Percentiles rank a stretch among this genome's conserved stretches.
phyloP scores from a whole-genome alignment of 35 echinoderm and acorn worm species.

The Heliocidaris tuberculata region DNA sequence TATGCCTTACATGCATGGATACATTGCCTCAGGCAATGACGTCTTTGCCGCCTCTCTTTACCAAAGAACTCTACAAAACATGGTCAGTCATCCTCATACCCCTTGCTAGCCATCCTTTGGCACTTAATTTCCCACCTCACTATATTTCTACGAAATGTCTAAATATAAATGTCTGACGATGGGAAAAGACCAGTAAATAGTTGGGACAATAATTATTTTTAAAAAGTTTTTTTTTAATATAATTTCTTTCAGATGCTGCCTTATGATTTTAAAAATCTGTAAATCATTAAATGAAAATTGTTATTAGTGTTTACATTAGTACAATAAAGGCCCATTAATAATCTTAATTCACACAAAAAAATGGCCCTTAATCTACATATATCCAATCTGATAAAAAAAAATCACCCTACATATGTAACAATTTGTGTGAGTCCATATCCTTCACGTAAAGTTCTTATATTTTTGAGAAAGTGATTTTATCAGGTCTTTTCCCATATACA shows the following conservation, averaged over 20 bases:
- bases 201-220: background rate
- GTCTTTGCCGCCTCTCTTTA: constrained; percentile 19
- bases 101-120: background rate
- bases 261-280: background rate
- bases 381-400: background rate
- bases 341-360: background rate
- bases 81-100: background rate
- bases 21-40: constrained; percentile 35
- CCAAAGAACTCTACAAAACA: background rate
- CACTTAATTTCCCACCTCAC: background rate
- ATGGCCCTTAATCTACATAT: background rate
- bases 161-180: background rate
- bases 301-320: background rate
- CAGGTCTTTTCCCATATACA: too few species aligned
- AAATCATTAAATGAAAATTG: background rate
- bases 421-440: too few species aligned
- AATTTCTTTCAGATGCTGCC: background rate
- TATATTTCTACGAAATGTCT: constrained; percentile 7
- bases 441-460: too few species aligned
- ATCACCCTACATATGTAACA: too few species aligned
- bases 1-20: constrained; percentile 20
- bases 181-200: background rate
- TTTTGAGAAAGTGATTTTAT: too few species aligned
- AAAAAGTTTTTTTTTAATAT: background rate
- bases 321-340: background rate